Base-by-base conservation (phyloP, 1,140 invertebrate species). In the Nylanderia fulva region DNA sequence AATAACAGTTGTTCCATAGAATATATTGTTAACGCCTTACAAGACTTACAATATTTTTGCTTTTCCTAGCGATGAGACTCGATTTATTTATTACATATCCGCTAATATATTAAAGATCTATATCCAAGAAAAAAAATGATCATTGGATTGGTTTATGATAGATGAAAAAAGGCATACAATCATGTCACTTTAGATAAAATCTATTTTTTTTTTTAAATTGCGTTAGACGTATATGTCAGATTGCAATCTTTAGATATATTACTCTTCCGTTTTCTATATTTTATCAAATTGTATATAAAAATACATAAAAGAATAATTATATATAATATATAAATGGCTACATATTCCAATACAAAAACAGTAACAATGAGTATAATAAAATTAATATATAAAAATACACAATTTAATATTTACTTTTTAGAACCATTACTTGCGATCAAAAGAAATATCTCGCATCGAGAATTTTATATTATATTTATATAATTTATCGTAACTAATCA, bases 101-200 rank as follows among this genome's bases (percentile, higher is more conserved):
- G 24, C 18, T 48, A 24, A 71, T 15, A 69, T 68, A 24, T 24
- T 21, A 66, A 27, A 4, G 3, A 48, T 48, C 24, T 7, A 69
- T 58, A 48, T 7, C 7, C 45, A 48, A 48, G 27, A 68, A 48
- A 68, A 29, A 27, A 48, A 15, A 33, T 27, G 27, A 58, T 9
- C 2, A 36, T 33, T 2, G 2, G n/a, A 11, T 36, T 36, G n/a
- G 4, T 64, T 56, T 74, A 21, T 74, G 48, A 74, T 74, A 39
- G 7, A 58, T 56, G 29, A 36, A 36, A 24, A 56, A 54, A 56
- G 11, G n/a, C 9, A 1, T 48, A 5, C 3, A 11, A 72, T 33
- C 7, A 21, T 52, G 29, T 72, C 27, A 71, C 18, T 33, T 33
- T 33, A 52, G 68, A 71, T 72, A 42, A 54, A 13, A 74, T 72